Percentiles rank a stretch among this genome's conserved stretches.
These are phyloP conservation scores for Nycteola revayana DNA, from an alignment of 2,888 invertebrate genomes.

Conservation along the genomic window DNA sequence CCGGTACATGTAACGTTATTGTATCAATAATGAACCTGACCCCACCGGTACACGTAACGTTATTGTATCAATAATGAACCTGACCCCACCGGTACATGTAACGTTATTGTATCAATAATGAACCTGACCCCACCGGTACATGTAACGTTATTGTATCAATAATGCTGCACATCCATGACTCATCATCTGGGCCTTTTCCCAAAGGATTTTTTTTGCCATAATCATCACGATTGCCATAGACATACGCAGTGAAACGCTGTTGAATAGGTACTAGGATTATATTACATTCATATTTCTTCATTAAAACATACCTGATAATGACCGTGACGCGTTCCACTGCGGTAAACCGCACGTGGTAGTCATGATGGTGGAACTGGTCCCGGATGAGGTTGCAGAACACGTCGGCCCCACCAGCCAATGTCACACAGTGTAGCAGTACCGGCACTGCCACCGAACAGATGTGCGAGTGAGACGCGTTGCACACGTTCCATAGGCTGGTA, in stretches of 20 bases:
- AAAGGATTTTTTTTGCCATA: background rate
- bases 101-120: too few relatives aligned
- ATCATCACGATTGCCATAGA: background rate
- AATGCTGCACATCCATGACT: slow-evolving; percentile 96
- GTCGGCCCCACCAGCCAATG: slow-evolving; percentile 95
- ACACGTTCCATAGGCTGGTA: slow-evolving; percentile 93
- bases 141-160: too few relatives aligned
- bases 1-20: too few relatives aligned
- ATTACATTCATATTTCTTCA: background rate
- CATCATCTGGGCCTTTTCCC: too few relatives aligned
- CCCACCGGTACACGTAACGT: too few relatives aligned
- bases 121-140: too few relatives aligned
- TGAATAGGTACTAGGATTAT: too few relatives aligned
- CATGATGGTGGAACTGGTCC: slow-evolving; percentile 94
- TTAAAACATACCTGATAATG: slow-evolving; percentile 84
- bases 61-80: too few relatives aligned
- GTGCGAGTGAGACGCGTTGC: slow-evolving; percentile 96
- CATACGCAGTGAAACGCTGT: background rate
- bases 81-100: too few relatives aligned
- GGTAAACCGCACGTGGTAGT: slow-evolving; percentile 95
- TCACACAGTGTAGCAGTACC: slow-evolving; percentile 96
- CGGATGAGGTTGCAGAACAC: slow-evolving; percentile 98
- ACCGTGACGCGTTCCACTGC: slow-evolving; percentile 98
- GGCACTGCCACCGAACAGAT: slow-evolving; percentile 96
- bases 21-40: too few relatives aligned